Percentiles rank a stretch among this genome's conserved stretches.
Conservation (phyloP, 2,888 invertebrate genomes). For the Cheilosia scutellata region DNA sequence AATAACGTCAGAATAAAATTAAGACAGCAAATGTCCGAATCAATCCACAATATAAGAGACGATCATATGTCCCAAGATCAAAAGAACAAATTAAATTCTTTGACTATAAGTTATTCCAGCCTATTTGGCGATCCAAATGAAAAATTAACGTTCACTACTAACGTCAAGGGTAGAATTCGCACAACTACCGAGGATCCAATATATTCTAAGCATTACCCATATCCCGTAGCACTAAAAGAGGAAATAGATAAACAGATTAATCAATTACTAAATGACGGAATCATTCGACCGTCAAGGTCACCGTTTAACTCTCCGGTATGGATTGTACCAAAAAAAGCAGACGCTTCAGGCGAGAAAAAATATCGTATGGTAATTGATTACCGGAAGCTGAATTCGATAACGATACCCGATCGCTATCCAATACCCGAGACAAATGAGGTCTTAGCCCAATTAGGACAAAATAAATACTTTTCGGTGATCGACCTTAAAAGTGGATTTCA, state of each 20-base stretch:
- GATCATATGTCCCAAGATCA: conserved; percentile 32
- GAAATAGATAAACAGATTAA: conserved; percentile 38
- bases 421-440: not conserved
- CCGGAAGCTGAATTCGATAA: conserved; percentile 36
- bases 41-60: conserved; percentile 40
- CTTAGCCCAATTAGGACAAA: too few species aligned
- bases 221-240: conserved; percentile 35
- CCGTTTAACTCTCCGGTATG: not conserved
- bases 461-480: conserved; percentile 13
- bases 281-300: conserved; percentile 37
- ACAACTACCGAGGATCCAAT: conserved; percentile 35
- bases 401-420: conserved; percentile 35
- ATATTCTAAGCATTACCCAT: conserved; percentile 40
- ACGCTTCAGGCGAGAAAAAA: conserved; percentile 39
- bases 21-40: conserved; percentile 39
- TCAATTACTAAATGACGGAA: conserved; percentile 32
- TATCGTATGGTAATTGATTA: conserved; percentile 49
- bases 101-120: conserved; percentile 19
- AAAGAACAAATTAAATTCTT: conserved; percentile 12
- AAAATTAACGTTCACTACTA: conserved; percentile 19
- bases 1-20: conserved; percentile 31
- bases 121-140: conserved; percentile 45
- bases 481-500: conserved; percentile 45
- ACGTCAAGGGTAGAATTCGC: conserved; percentile 36
- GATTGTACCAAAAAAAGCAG: not conserved